Base-by-base conservation (phyloP, 2,113 vertebrate species). In the Petrocephalus microphthalmus region DNA sequence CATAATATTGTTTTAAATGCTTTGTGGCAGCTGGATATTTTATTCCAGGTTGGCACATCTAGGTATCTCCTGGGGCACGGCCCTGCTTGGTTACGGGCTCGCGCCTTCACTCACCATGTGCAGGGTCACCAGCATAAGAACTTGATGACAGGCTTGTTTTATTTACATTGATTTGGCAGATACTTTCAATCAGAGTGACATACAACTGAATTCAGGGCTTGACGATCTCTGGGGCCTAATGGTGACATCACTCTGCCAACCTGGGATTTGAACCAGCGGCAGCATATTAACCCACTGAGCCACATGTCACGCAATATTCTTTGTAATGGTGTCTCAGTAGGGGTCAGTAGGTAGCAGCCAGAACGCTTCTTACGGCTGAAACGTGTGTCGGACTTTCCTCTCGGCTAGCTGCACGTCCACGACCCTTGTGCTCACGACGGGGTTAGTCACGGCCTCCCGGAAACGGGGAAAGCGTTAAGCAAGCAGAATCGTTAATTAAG, bases 371-470 rank as follows among this genome's bases (percentile, higher is more conserved):
- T 64, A 11, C 10, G 10, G 8, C 29, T 19, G 67, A 37, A 19
- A 7, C 0, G 29, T 0, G 29, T 0, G n/a, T n/a, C n/a, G n/a
- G n/a, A n/a, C 37, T 17, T 20, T 37, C 5, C 2, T 19, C 5
- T 74, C 4, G 1, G 4, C 4, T 37, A 15, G 37, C 29, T 29
- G 5, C 1, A 2, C 5, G 4, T 71, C 13, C 67, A 15, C 67
- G 29, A 11, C 13, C 1, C 67, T 15, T 1, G 29, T 5, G 5
- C 67, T 74, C 15, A 7, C 22, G 4, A 74, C 25, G 29, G 29
- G 33, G 67, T 74, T 37, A 74, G 29, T 74, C 67, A 37, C 15
- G 11, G 29, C 67, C 15, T 13, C 7, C 4, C 33, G 29, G 67
- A 74, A 74, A 74, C 29, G 1, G 33, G 25, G 33, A 33, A 37